A percentile compares a stretch with the other conserved stretches of the same genome.
Evolutionary conservation across 2,797 vertebrate species (phyloP).

Genomic region (Allobates femoralis): DNA sequence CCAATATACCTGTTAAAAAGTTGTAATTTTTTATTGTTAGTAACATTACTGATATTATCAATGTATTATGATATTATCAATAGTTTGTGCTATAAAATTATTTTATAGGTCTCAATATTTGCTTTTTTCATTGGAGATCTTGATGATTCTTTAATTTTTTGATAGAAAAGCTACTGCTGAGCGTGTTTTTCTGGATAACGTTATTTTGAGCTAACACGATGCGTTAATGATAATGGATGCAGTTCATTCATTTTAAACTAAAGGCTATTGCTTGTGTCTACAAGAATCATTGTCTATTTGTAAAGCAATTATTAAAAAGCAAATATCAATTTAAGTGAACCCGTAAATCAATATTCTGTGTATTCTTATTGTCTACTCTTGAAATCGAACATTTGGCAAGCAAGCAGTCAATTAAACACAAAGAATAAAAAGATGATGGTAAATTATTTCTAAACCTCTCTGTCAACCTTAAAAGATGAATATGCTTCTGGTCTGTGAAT

Average conservation of each 20-base stretch:
- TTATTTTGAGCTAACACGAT: neutral
- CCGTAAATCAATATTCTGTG: neutral
- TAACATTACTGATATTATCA: too few relatives aligned
- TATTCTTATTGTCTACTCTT: neutral
- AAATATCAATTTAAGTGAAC: neutral
- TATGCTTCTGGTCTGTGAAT: neutral
- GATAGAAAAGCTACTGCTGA: neutral
- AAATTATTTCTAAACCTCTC: neutral
- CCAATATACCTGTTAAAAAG: too few relatives aligned
- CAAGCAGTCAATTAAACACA: neutral
- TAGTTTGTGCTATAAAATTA: too few relatives aligned
- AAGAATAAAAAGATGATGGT: neutral
- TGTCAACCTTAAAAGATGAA: neutral
- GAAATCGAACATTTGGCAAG: neutral
- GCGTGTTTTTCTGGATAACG: neutral
- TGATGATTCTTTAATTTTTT: neutral
- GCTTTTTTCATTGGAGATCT: neutral
- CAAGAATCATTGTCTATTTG: neutral
- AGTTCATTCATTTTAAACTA: neutral
- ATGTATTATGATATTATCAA: too few relatives aligned
- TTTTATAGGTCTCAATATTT: neutral
- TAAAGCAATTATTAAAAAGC: conserved; percentile 15
- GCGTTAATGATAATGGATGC: neutral
- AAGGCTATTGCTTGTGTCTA: neutral
- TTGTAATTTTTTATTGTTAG: too few relatives aligned